Base-by-base conservation (phyloP, 2,888 invertebrate genomes). In the Xanthorhoe spadicearia region DNA sequence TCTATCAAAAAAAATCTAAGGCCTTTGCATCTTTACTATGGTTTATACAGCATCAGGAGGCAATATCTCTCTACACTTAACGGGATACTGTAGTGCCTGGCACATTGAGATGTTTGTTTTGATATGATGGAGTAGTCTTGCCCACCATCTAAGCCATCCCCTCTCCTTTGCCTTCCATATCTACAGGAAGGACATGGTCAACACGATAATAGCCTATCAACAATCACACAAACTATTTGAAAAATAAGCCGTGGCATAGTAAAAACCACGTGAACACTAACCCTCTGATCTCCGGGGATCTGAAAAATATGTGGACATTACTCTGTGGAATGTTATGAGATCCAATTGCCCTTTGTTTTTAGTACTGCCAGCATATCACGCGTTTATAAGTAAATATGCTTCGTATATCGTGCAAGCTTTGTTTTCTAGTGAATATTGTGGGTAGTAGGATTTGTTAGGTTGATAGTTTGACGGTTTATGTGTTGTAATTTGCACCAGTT, bases 301-400 rank as follows among this genome's bases (percentile, higher is more conserved):
- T 66, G 71, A 72, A 72, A 69, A 69, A 63, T 69, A 74, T 58
- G 56, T 56, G 46, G 51, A 58, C 61, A 70, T 70, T 64, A 66
- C 57, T 55, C 61, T 52, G 55, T 52, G 64, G 61, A 68, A 68
- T 64, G 65, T 66, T 68, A 66, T 56, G 68, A 66, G 68, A 68
- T 70, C 66, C 52, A 55, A 70, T 61, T 48, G 54, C 51, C 64
- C 57, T 66, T 66, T 69, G 65, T 66, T 69, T 66, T 68, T 68
- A 15, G 15, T 48, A 48, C 15, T 48, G 8, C 48, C 48, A 48
- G 15, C 48, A 17, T 48, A n/a, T 46, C 46, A 38, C 15, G 46
- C 17, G 2, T 46, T 48, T 48, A 48, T 48, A 46, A 46, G 38
- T 43, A 43, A 15, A 48, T 5, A 17, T 48, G 48, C 15, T 48